phyloP scores from a whole-genome alignment of 2,113 vertebrate species.

The Pseudorectes ferrugineus region DNA sequence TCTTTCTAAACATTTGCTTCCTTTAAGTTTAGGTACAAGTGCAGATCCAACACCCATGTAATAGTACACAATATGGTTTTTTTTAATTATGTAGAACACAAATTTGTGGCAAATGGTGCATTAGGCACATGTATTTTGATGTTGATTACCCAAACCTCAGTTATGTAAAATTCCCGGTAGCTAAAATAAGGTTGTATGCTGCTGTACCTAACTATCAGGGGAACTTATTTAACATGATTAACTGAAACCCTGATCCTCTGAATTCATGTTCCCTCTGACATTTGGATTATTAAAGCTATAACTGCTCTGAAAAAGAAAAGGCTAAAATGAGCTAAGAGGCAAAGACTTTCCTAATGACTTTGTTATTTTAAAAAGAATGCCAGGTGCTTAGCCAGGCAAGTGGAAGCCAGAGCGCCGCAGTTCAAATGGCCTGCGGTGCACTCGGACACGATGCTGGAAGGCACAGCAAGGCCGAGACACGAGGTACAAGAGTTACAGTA shows the following conservation, averaged over 20 bases:
- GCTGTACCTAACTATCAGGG: neutral
- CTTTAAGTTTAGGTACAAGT: neutral
- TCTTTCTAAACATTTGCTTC: neutral
- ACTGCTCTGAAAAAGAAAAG: slow-evolving; percentile 18
- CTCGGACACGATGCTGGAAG: neutral
- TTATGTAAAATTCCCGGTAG: neutral
- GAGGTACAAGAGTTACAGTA: neutral
- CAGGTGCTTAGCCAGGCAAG: neutral
- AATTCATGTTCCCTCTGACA: slow-evolving; percentile 26
- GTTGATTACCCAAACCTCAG: neutral
- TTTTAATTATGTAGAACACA: neutral
- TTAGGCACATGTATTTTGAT: neutral
- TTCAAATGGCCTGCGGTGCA: rapidly evolving
- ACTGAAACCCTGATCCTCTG: slow-evolving; percentile 27
- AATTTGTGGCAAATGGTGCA: neutral
- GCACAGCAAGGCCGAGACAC: neutral
- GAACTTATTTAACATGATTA: slow-evolving; percentile 50
- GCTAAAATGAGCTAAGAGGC: slow-evolving; percentile 21
- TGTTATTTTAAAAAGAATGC: neutral
- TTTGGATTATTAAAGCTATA: slow-evolving; percentile 45
- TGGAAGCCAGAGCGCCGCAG: neutral
- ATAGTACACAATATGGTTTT: rapidly evolving
- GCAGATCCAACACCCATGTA: neutral
- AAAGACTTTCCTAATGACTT: neutral
- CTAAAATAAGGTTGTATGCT: neutral